These are phyloP conservation scores for Morpho helenor DNA, from an alignment of 2,888 invertebrate genomes.

Conservation along the genomic window DNA sequence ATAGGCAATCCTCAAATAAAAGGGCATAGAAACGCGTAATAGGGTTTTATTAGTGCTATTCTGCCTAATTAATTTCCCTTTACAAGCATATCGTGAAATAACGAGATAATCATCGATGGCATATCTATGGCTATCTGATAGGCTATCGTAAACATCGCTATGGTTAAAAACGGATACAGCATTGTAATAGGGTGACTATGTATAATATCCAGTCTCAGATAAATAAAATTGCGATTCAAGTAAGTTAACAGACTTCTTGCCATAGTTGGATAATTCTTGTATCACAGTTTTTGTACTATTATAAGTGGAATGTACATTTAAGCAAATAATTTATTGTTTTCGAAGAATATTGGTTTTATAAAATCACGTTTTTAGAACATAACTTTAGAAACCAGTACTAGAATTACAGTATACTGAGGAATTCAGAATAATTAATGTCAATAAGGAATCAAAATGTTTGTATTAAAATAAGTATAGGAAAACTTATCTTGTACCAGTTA, in stretches of 20 bases:
- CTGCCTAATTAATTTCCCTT: conserved; percentile 19
- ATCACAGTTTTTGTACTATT: not conserved
- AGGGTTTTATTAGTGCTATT: conserved; percentile 10
- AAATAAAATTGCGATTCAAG: too few relatives aligned
- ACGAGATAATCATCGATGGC: conserved; percentile 13
- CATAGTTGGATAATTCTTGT: not conserved
- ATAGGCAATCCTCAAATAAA: conserved; percentile 9
- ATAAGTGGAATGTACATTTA: too few relatives aligned
- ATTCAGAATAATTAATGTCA: too few relatives aligned
- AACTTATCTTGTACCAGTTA: too few relatives aligned
- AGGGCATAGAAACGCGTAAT: conserved; percentile 10
- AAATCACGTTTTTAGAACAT: too few relatives aligned
- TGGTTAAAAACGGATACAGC: conserved; percentile 8
- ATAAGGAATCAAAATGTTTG: too few relatives aligned
- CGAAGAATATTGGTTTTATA: too few relatives aligned
- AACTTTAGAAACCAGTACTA: too few relatives aligned
- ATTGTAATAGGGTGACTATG: conserved; percentile 2
- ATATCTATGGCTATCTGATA: conserved; percentile 22
- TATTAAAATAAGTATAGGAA: too few relatives aligned
- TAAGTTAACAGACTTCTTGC: not conserved
- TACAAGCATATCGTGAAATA: conserved; percentile 21
- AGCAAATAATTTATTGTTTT: too few relatives aligned
- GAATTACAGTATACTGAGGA: too few relatives aligned
- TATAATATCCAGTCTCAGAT: not conserved
- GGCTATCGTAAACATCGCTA: conserved; percentile 17